These are phyloP conservation scores for Phenacoccus solenopsis DNA, from an alignment of 1,140 invertebrate genomes.

Conservation along the genomic window DNA sequence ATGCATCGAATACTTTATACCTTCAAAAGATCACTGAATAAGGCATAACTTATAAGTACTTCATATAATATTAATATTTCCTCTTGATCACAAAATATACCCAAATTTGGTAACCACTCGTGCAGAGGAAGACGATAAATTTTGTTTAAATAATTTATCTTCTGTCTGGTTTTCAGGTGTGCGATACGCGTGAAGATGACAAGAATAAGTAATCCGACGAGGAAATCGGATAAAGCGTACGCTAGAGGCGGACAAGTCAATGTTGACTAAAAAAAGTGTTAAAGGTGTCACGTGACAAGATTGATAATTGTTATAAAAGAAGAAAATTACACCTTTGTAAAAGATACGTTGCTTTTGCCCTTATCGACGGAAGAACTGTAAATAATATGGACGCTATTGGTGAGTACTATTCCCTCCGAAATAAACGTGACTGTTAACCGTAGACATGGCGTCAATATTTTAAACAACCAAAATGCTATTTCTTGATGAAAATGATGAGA, in stretches of 20 bases:
- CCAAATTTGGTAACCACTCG: background rate
- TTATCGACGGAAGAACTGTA: background rate
- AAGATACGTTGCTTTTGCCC: background rate
- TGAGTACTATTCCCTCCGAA: background rate
- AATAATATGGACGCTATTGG: constrained; percentile 7
- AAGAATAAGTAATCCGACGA: constrained; percentile 11
- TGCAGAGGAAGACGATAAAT: background rate
- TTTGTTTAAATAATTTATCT: constrained; percentile 13
- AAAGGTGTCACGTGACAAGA: constrained; percentile 5
- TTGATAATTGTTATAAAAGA: background rate
- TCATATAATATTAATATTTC: too few species aligned
- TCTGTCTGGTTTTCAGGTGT: constrained; percentile 10
- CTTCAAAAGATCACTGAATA: too few species aligned
- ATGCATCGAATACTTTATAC: too few species aligned
- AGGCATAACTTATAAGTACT: too few species aligned
- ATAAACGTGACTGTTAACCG: too few species aligned
- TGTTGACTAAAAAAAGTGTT: constrained; percentile 12
- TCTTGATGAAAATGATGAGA: background rate
- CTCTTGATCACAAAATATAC: too few species aligned
- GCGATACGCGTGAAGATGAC: background rate
- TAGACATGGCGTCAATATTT: too few species aligned
- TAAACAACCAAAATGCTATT: too few species aligned
- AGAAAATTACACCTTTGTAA: background rate
- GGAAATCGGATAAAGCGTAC: background rate
- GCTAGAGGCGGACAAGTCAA: background rate